phyloP scores from a whole-genome alignment of 2,888 invertebrate species.

The Drosophila acutilabella region DNA sequence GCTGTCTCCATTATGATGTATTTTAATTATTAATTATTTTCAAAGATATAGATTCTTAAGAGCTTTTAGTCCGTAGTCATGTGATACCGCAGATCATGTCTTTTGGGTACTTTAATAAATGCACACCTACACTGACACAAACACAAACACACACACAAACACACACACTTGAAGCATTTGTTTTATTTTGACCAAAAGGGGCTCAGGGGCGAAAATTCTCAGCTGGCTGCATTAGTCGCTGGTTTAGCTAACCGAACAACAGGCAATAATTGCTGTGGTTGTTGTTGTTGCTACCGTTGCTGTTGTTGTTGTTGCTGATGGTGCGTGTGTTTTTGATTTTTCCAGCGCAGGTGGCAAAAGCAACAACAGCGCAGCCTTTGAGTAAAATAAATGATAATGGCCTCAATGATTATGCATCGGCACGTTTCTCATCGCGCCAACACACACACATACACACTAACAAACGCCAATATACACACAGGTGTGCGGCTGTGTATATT shows the following conservation, averaged over 20 bases:
- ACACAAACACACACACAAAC: not conserved
- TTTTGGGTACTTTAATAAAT: too few species aligned
- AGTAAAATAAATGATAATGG: conserved; percentile 81
- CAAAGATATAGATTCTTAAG: too few species aligned
- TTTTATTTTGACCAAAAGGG: conserved; percentile 6
- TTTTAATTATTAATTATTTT: too few species aligned
- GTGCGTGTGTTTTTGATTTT: conserved; percentile 73
- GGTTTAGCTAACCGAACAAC: conserved; percentile 54
- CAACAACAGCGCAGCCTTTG: conserved; percentile 59
- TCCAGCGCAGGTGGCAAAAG: conserved; percentile 54
- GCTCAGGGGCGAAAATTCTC: conserved; percentile 12
- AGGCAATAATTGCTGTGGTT: conserved; percentile 26
- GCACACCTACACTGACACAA: not conserved
- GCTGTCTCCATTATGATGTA: too few species aligned
- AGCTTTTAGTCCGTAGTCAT: not conserved
- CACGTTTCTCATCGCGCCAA: conserved; percentile 80
- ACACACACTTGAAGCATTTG: not conserved
- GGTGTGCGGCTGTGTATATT: conserved; percentile 36
- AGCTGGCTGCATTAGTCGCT: conserved; percentile 47
- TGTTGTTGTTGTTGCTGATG: conserved; percentile 44
- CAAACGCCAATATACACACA: conserved; percentile 30
- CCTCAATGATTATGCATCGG: conserved; percentile 83
- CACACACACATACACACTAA: conserved; percentile 44
- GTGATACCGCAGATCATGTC: not conserved
- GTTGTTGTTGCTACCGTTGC: conserved; percentile 8